Conservation (phyloP, 2,113 vertebrate genomes). For the Kryptolebias marmoratus region DNA sequence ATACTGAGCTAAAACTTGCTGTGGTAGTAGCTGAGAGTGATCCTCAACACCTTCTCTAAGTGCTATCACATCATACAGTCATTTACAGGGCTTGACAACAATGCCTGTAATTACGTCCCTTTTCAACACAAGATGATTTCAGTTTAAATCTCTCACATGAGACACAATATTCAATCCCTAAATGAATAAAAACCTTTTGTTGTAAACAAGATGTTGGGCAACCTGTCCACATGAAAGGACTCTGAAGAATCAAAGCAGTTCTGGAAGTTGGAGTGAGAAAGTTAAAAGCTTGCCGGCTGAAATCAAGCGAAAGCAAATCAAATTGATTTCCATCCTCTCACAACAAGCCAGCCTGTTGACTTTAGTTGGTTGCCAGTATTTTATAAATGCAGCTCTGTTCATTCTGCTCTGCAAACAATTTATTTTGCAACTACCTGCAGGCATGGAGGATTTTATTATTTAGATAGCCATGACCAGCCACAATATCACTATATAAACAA, state of each 20-base stretch:
- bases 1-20: too few species aligned
- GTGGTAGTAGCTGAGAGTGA: too few species aligned
- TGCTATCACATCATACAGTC: too few species aligned
- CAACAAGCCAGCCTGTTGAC: constrained; percentile 41
- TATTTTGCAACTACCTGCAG: constrained; percentile 29
- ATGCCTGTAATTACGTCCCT: too few species aligned
- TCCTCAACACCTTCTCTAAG: too few species aligned
- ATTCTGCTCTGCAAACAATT: constrained; percentile 12
- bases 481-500: constrained; percentile 25
- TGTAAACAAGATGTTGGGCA: not conserved
- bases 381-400: constrained; percentile 37
- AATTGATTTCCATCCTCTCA: constrained; percentile 10
- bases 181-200: not conserved
- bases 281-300: constrained; percentile 17
- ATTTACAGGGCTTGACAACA: too few species aligned
- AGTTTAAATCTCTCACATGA: too few species aligned
- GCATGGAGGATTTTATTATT: constrained; percentile 13
- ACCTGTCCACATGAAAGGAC: not conserved
- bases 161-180: too few species aligned
- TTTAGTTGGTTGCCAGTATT: constrained; percentile 27
- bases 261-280: not conserved
- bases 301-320: constrained; percentile 17
- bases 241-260: not conserved
- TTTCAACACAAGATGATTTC: too few species aligned
- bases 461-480: constrained; percentile 4